These are phyloP conservation scores for Machimus atricapillus DNA, from an alignment of 2,888 invertebrate species.

Conservation along the genomic window DNA sequence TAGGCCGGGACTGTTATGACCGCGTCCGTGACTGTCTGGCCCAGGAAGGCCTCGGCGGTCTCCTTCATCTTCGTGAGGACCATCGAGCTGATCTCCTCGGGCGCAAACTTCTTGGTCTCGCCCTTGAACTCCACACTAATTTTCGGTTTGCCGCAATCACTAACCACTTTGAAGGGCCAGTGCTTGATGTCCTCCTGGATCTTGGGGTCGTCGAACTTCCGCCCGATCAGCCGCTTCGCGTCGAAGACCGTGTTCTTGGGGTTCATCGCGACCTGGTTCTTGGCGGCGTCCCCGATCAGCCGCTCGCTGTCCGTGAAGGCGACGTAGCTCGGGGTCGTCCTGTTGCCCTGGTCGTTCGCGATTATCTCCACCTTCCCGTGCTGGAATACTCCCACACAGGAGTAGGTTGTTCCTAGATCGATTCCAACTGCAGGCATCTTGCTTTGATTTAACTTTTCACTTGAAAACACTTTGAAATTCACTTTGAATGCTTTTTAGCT, in stretches of 20 bases:
- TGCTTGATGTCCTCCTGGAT: slow-evolving; percentile 95
- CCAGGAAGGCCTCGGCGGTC: slow-evolving; percentile 83
- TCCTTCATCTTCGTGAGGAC: slow-evolving; percentile 93
- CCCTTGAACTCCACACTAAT: slow-evolving; percentile 88
- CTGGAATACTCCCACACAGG: slow-evolving; percentile 79
- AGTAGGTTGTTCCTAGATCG: slow-evolving; percentile 84
- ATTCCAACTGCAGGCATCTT: slow-evolving; percentile 74
- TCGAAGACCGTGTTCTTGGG: slow-evolving; percentile 92
- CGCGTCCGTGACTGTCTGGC: slow-evolving; percentile 80
- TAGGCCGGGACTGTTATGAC: slow-evolving; percentile 87
- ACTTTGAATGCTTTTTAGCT: background rate
- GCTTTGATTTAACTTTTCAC: background rate
- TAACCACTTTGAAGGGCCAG: slow-evolving; percentile 91
- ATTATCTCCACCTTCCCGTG: slow-evolving; percentile 84
- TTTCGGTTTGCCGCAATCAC: slow-evolving; percentile 81
- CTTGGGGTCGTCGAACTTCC: slow-evolving; percentile 85
- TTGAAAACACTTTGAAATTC: background rate
- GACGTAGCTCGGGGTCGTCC: slow-evolving; percentile 77
- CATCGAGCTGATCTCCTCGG: slow-evolving; percentile 93
- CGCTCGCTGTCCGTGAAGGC: slow-evolving; percentile 88
- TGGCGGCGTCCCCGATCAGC: slow-evolving; percentile 84
- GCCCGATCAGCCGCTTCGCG: slow-evolving; percentile 94
- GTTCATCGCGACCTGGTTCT: slow-evolving; percentile 89
- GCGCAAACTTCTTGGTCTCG: slow-evolving; percentile 87
- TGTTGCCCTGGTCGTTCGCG: slow-evolving; percentile 83